Evolutionary conservation across 1,140 invertebrate genomes (phyloP).

Genomic region (Drosophila littoralis): DNA sequence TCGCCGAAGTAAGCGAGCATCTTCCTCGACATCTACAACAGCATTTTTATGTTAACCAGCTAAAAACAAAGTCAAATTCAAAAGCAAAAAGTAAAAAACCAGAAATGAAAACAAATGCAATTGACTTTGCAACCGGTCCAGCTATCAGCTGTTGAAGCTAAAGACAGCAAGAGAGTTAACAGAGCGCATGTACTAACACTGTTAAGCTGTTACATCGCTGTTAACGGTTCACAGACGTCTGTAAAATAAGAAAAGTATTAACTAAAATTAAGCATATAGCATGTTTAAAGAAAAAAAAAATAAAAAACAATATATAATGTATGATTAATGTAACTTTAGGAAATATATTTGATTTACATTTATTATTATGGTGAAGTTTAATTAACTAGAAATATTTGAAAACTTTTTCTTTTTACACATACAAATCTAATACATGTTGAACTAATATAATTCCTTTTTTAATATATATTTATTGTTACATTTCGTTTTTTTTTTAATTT

Average conservation of each 20-base stretch:
- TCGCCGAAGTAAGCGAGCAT: slow-evolving; percentile 48
- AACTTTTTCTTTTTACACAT: no score
- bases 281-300: neutral
- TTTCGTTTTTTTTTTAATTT: no score
- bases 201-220: slow-evolving; percentile 29
- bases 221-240: slow-evolving; percentile 11
- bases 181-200: slow-evolving; percentile 9
- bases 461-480: no score
- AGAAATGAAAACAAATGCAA: slow-evolving; percentile 43
- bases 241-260: no score
- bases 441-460: no score
- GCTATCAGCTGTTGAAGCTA: slow-evolving; percentile 57
- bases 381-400: no score
- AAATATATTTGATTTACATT: neutral
- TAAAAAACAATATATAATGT: neutral
- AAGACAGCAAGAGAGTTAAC: slow-evolving; percentile 24
- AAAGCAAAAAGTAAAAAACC: slow-evolving; percentile 10
- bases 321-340: neutral
- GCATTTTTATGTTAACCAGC: slow-evolving; percentile 50
- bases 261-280: neutral
- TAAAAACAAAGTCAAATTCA: slow-evolving; percentile 12
- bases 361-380: no score
- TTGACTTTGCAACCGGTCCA: slow-evolving; percentile 63
- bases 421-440: no score
- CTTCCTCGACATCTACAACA: slow-evolving; percentile 60